Evolutionary conservation across 64 coral and sea anemone genomes (phyloP).

Genomic region (Montipora foliosa): DNA sequence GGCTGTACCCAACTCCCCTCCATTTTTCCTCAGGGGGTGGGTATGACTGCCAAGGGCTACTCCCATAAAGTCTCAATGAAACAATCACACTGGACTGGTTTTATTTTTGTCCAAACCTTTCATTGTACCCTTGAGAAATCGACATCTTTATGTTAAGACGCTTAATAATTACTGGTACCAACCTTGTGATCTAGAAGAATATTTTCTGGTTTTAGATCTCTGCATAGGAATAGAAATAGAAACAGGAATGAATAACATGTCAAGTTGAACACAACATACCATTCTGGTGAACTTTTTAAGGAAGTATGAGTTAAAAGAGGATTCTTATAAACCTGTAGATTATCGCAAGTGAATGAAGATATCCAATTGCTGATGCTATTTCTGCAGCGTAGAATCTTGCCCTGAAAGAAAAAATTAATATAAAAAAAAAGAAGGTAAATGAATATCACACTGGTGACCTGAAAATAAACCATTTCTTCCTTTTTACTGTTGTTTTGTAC

Average conservation of each 20-base stretch:
- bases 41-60: too few species aligned
- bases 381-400: constrained; percentile 99
- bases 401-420: constrained; percentile 39
- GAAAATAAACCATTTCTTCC: too few species aligned
- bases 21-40: too few species aligned
- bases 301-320: background rate
- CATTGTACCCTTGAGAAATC: too few species aligned
- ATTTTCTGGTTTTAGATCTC: constrained; percentile 99
- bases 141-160: background rate
- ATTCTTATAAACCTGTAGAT: constrained; percentile 80
- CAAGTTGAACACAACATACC: too few species aligned
- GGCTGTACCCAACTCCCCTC: too few species aligned
- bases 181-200: constrained; percentile 97
- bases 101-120: too few species aligned
- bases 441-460: background rate
- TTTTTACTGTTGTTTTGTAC: too few species aligned
- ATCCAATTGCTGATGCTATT: constrained; percentile 97
- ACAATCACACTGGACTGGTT: too few species aligned
- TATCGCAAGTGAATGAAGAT: constrained; percentile 94
- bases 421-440: background rate
- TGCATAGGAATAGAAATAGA: background rate
- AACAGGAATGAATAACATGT: background rate
- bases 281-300: too few species aligned
- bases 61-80: too few species aligned
- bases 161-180: background rate